These are phyloP conservation scores for Ptychobarbus kaznakovi DNA, from an alignment of 2,797 vertebrate species.

Conservation along the genomic window DNA sequence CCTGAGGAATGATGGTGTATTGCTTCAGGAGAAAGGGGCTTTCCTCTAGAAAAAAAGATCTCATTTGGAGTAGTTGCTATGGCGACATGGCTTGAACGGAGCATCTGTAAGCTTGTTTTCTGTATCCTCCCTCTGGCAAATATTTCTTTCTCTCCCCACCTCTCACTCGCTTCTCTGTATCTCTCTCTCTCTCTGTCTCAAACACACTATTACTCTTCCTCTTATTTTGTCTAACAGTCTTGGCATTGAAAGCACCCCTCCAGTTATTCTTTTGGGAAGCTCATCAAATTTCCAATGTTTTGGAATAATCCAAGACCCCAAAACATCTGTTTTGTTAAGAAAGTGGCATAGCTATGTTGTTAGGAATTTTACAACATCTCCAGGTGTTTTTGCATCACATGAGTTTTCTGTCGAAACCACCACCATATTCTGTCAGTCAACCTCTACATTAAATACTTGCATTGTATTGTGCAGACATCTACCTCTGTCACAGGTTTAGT, in stretches of 20 bases:
- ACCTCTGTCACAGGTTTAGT: background rate
- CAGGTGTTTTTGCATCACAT: background rate
- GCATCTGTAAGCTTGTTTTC: conserved; percentile 66
- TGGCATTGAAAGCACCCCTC: background rate
- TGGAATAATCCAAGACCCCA: background rate
- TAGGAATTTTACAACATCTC: too few species aligned
- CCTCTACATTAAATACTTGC: background rate
- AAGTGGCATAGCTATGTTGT: background rate
- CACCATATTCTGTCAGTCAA: background rate
- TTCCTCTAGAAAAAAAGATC: conserved; percentile 45
- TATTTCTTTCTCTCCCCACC: conserved; percentile 22
- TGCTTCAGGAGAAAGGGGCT: conserved; percentile 38
- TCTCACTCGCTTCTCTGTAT: conserved; percentile 54
- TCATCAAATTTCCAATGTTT: background rate
- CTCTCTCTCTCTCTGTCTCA: background rate
- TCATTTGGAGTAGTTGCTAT: conserved; percentile 74
- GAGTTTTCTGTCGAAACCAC: background rate
- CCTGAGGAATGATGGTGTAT: background rate
- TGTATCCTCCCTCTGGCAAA: conserved; percentile 48
- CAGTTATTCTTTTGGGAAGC: background rate
- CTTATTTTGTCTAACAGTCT: background rate
- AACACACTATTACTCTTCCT: conserved; percentile 12
- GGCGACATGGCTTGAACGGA: conserved; percentile 74
- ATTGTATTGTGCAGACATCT: background rate
- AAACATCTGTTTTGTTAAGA: background rate